A percentile compares a stretch with the other conserved stretches of the same genome.
Evolutionary conservation across 1,140 invertebrate genomes (phyloP).

Genomic region (Bombus superbus): DNA sequence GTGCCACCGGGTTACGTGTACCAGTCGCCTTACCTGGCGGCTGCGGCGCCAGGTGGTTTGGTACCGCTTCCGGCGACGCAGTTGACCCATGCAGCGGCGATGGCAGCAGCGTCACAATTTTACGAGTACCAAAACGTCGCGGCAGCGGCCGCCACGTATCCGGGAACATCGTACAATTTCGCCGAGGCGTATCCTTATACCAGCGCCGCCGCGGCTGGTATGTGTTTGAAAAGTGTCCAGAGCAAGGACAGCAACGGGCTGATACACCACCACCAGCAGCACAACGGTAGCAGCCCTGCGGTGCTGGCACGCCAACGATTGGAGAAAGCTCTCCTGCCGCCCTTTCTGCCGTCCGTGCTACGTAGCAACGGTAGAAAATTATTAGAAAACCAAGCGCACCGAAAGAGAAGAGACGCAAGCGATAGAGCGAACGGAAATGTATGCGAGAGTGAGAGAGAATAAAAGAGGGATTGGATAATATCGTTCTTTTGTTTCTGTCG

Average conservation of each 20-base stretch:
- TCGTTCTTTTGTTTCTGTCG: background rate
- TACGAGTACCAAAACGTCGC: slow-evolving; percentile 89
- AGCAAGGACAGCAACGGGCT: slow-evolving; percentile 60
- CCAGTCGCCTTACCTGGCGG: slow-evolving; percentile 86
- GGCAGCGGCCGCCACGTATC: slow-evolving; percentile 87
- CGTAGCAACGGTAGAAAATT: slow-evolving; percentile 80
- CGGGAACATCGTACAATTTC: slow-evolving; percentile 88
- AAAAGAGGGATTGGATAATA: background rate
- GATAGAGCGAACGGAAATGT: background rate
- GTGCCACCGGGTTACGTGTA: slow-evolving; percentile 90
- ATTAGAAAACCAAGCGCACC: slow-evolving; percentile 50
- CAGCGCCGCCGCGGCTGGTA: slow-evolving; percentile 83
- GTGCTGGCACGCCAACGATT: slow-evolving; percentile 74
- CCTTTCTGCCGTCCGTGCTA: slow-evolving; percentile 78
- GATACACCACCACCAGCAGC: slow-evolving; percentile 54
- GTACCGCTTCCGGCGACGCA: slow-evolving; percentile 86
- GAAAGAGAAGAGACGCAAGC: slow-evolving; percentile 24
- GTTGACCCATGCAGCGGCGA: slow-evolving; percentile 88
- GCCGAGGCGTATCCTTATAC: slow-evolving; percentile 88
- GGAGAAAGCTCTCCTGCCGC: slow-evolving; percentile 79
- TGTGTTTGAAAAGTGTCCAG: slow-evolving; percentile 78
- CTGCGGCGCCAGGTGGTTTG: slow-evolving; percentile 85
- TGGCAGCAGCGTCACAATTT: slow-evolving; percentile 88
- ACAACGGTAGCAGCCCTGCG: slow-evolving; percentile 63
- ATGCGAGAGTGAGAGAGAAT: background rate